Evolutionary conservation across 2,888 invertebrate species (phyloP), one percentile per base, ranked within the genome.

Genomic region (Gisinianus flammeolus): DNA sequence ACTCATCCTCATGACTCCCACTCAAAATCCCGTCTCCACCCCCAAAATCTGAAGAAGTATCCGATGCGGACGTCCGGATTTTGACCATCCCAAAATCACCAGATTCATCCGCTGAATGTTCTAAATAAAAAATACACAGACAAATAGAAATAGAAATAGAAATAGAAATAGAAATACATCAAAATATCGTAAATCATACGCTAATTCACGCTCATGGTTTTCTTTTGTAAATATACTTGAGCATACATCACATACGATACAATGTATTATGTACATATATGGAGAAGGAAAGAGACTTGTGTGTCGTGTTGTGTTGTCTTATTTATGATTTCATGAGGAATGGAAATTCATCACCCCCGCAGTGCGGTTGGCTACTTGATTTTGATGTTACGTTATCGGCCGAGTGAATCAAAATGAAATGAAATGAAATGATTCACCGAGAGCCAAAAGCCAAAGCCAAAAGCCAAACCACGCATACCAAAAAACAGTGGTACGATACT

Each of bases 21-120:
- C 82, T 81, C 68, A 81, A 80, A 64, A 81, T 81, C 80, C 82
- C 81, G 80, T 81, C 84, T 76, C 56, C 44, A 54, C 44, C 54
- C 28, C 77, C 77, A 30, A 54, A 67, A 33, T 85, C 84, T 44
- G 84, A 85, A 75, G 84, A 83, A 68, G 83, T 83, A 76, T 85
- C 84, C 67, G 84, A 85, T n/a, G 79, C 82, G 24, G 82, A 80
- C 26, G 76, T 73, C 2, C 81, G 82, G 56, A 81, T 80, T 70
- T 83, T 82, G 16, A 77, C 74, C 80, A 77, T 79, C 26, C 72
- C 68, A 75, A 79, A 84, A 69, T 83, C 84, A 44, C 83, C 83
- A 8, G 81, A 81, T 79, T 84, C 84, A 76, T 84, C 84, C 54
- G 79, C 81, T 22, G 79, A 81, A 64, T 81, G 81, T 33, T 81